Conservation (phyloP, 2,888 invertebrate genomes). For the Nasonovia ribisnigri region DNA sequence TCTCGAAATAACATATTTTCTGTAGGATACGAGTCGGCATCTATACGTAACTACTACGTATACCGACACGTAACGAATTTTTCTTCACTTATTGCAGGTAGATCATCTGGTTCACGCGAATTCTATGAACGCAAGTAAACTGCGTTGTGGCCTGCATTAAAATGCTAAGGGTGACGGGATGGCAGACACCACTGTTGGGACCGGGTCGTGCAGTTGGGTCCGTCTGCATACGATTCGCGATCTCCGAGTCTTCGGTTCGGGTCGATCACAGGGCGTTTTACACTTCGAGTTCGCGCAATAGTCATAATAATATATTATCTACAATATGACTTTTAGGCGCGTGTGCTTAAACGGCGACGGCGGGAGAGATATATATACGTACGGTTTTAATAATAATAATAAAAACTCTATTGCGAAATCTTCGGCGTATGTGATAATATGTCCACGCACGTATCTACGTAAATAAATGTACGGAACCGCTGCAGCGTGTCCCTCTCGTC, state of each 20-base stretch:
- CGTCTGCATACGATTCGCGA: not conserved
- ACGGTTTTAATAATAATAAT: not conserved
- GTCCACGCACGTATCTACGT: not conserved
- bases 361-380: not conserved
- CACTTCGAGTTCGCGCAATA: not conserved
- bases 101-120: not conserved
- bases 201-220: not conserved
- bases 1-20: too few relatives aligned
- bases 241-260: not conserved
- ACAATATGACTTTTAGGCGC: not conserved
- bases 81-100: not conserved
- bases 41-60: not conserved
- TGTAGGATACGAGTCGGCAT: not conserved
- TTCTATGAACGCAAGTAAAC: not conserved
- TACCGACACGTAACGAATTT: not conserved
- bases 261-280: not conserved
- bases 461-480: not conserved
- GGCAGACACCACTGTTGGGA: not conserved
- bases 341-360: not conserved
- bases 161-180: not conserved
- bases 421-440: not conserved
- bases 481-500: slow-evolving; percentile 11
- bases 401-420: not conserved
- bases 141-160: not conserved
- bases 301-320: not conserved